Evolutionary conservation across 35 echinoderm and acorn worm species (phyloP).

Genomic region (Ophioderma brevispina): DNA sequence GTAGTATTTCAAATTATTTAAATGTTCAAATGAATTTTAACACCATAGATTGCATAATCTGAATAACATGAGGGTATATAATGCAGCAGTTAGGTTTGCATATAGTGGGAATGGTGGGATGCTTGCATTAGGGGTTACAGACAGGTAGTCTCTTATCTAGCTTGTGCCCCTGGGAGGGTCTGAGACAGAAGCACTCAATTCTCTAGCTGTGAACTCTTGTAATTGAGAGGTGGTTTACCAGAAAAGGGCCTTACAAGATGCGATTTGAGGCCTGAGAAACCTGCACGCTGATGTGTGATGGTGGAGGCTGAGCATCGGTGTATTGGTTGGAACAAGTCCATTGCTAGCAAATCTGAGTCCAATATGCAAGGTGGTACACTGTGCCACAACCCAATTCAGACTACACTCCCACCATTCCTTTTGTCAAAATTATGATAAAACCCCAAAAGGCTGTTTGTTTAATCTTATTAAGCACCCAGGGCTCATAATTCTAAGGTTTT

Average conservation of each 20-base stretch:
- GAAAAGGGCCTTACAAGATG: neutral
- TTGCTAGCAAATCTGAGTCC: neutral
- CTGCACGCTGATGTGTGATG: neutral
- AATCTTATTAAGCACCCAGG: too few relatives aligned
- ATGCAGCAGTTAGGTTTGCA: neutral
- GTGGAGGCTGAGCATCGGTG: neutral
- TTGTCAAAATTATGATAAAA: neutral
- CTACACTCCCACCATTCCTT: conserved; percentile 12
- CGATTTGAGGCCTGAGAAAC: neutral
- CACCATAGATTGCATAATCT: neutral
- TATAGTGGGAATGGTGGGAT: neutral
- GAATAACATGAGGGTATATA: neutral
- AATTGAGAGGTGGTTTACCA: neutral
- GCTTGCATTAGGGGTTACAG: neutral
- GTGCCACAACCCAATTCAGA: conserved; percentile 3
- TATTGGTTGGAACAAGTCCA: conserved; percentile 3
- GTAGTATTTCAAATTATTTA: too few relatives aligned
- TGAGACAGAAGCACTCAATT: neutral
- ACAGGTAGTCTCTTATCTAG: neutral
- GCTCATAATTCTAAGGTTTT: too few relatives aligned
- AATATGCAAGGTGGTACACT: neutral
- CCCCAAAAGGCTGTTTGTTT: too few relatives aligned
- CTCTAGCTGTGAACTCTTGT: neutral
- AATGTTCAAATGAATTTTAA: neutral
- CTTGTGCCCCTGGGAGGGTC: neutral